These are phyloP conservation scores for Ganaspis sp. DNA, from an alignment of 1,140 invertebrate genomes.

Conservation along the genomic window DNA sequence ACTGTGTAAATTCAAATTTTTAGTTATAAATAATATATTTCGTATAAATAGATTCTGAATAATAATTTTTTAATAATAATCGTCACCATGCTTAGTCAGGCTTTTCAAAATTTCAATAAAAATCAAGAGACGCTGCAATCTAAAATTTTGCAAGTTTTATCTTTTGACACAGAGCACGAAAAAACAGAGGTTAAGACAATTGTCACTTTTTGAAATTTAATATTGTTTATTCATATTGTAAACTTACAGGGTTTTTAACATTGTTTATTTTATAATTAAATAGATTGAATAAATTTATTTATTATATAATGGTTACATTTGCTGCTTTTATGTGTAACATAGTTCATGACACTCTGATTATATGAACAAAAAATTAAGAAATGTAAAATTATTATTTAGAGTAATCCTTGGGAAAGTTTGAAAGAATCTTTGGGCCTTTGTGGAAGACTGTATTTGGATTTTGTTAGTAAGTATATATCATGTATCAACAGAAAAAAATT, in stretches of 20 bases:
- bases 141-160: slow-evolving; percentile 40
- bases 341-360: no score
- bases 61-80: no score
- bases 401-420: slow-evolving; percentile 42
- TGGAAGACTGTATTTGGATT: slow-evolving; percentile 43
- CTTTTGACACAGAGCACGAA: slow-evolving; percentile 37
- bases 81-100: neutral
- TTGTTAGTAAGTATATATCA: slow-evolving; percentile 44
- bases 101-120: slow-evolving; percentile 34
- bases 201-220: slow-evolving; percentile 16
- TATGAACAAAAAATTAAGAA: neutral
- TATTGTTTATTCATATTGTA: no score
- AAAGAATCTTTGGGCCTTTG: slow-evolving; percentile 40
- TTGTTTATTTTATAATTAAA: no score
- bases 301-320: no score
- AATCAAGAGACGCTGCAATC: slow-evolving; percentile 33
- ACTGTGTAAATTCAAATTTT: neutral
- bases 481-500: no score
- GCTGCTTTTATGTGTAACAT: no score
- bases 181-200: slow-evolving; percentile 42
- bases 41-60: no score
- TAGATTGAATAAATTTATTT: no score
- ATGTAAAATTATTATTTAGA: slow-evolving; percentile 36
- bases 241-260: no score
- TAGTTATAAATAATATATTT: neutral